These are phyloP conservation scores for Malthinus seriepunctatus DNA, from an alignment of 2,888 invertebrate species.

Conservation along the genomic window DNA sequence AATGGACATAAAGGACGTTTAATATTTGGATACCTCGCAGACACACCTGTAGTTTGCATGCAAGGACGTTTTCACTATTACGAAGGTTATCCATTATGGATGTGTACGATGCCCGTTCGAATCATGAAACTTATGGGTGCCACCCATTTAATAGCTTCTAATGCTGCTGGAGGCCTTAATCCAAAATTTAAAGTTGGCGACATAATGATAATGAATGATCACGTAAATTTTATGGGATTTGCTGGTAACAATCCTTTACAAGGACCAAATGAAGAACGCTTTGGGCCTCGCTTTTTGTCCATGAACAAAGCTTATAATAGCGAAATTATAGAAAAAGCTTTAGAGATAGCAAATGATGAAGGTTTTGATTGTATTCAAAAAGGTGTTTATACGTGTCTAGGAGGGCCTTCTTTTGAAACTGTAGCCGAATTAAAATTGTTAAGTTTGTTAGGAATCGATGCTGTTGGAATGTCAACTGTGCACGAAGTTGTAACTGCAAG, in stretches of 20 bases:
- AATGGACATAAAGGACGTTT: constrained; percentile 90
- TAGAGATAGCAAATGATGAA: constrained; percentile 61
- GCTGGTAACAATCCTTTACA: constrained; percentile 92
- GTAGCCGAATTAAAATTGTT: constrained; percentile 90
- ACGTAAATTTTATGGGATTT: constrained; percentile 96
- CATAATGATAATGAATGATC: constrained; percentile 95
- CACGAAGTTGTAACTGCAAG: constrained; percentile 84
- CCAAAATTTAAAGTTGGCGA: constrained; percentile 87
- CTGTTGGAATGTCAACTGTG: constrained; percentile 82
- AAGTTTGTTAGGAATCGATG: constrained; percentile 83
- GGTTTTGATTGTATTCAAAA: constrained; percentile 77
- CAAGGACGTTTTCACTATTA: constrained; percentile 97
- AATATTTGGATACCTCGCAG: constrained; percentile 84
- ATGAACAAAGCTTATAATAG: constrained; percentile 88
- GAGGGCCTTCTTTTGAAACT: constrained; percentile 95
- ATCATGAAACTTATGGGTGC: constrained; percentile 96
- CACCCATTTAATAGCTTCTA: constrained; percentile 87
- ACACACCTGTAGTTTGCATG: constrained; percentile 89
- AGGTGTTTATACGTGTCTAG: constrained; percentile 93
- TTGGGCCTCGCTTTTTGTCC: constrained; percentile 92
- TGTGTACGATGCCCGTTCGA: constrained; percentile 93
- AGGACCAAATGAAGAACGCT: constrained; percentile 93
- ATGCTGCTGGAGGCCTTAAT: constrained; percentile 96
- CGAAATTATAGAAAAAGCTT: constrained; percentile 70
- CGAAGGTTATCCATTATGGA: constrained; percentile 93